Conservation (phyloP, 2,888 invertebrate species). For the Drosophila affinis region DNA sequence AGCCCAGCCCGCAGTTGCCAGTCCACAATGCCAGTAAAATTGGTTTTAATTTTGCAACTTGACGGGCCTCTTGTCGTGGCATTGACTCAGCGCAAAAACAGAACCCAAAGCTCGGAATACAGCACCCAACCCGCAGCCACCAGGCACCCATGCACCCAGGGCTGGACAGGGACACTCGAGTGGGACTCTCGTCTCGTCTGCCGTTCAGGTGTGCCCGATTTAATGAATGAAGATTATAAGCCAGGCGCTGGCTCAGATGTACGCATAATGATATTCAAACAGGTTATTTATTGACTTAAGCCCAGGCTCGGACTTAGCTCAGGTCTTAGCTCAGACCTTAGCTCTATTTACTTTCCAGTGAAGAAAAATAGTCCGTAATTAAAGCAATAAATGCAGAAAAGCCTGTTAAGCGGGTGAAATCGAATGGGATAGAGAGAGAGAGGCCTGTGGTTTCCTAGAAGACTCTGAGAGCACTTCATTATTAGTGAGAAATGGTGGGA, state of each 20-base stretch:
- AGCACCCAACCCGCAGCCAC: constrained; percentile 1
- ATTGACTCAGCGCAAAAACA: constrained; percentile 19
- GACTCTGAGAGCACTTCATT: no score
- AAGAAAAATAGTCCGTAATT: constrained; percentile 57
- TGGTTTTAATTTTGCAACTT: constrained; percentile 57
- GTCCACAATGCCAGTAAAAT: constrained; percentile 32
- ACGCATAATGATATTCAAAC: constrained; percentile 61
- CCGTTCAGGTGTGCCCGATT: constrained; percentile 49
- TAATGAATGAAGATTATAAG: constrained; percentile 69
- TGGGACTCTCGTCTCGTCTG: constrained; percentile 11
- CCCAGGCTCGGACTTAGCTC: constrained; percentile 5
- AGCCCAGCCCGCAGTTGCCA: constrained; percentile 50
- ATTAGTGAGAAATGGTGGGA: not conserved
- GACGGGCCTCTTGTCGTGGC: constrained; percentile 32
- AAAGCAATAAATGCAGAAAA: constrained; percentile 67
- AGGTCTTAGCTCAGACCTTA: not conserved
- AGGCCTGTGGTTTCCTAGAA: not conserved
- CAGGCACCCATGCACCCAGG: not conserved
- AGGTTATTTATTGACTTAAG: constrained; percentile 58
- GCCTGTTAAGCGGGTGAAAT: constrained; percentile 39
- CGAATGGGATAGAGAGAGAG: constrained; percentile 26
- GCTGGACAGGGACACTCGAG: constrained; percentile 32
- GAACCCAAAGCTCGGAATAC: not conserved
- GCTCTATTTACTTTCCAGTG: constrained; percentile 35
- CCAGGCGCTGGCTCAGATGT: constrained; percentile 44